Evolutionary conservation across 2,888 invertebrate genomes (phyloP).

Genomic region (Rhyacophila evoluta): DNA sequence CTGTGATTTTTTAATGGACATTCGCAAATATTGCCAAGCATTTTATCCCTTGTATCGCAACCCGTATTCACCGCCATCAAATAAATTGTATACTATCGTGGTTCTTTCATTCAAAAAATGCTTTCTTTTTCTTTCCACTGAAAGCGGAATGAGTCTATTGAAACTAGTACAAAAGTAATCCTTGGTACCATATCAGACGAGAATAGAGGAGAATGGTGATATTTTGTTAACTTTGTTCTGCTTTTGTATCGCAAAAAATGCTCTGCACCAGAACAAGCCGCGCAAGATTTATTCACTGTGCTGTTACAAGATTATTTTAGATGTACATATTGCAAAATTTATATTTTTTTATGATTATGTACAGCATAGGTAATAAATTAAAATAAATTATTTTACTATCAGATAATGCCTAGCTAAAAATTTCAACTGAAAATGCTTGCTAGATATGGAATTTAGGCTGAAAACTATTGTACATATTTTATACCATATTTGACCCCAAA

Average conservation of each 20-base stretch:
- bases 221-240: conserved; percentile 36
- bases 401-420: too few relatives aligned
- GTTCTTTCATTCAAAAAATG: conserved; percentile 38
- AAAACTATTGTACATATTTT: too few relatives aligned
- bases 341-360: too few relatives aligned
- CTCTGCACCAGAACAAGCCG: neutral
- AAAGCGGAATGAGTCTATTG: conserved; percentile 45
- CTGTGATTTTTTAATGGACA: neutral
- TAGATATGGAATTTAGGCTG: too few relatives aligned
- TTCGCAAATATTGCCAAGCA: neutral
- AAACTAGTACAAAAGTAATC: conserved; percentile 48
- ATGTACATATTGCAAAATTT: too few relatives aligned
- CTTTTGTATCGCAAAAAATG: conserved; percentile 26
- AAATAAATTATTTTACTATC: too few relatives aligned
- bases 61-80: conserved; percentile 32
- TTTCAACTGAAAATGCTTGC: too few relatives aligned
- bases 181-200: conserved; percentile 36
- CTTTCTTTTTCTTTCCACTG: conserved; percentile 36
- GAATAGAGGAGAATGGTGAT: conserved; percentile 28
- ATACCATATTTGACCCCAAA: too few relatives aligned
- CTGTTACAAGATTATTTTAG: neutral
- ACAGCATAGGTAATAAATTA: too few relatives aligned
- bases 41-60: neutral
- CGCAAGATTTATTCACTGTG: neutral
- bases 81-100: conserved; percentile 38